Evolutionary conservation across 2,113 vertebrate species (phyloP).

Genomic region (Melanocharis versteri): DNA sequence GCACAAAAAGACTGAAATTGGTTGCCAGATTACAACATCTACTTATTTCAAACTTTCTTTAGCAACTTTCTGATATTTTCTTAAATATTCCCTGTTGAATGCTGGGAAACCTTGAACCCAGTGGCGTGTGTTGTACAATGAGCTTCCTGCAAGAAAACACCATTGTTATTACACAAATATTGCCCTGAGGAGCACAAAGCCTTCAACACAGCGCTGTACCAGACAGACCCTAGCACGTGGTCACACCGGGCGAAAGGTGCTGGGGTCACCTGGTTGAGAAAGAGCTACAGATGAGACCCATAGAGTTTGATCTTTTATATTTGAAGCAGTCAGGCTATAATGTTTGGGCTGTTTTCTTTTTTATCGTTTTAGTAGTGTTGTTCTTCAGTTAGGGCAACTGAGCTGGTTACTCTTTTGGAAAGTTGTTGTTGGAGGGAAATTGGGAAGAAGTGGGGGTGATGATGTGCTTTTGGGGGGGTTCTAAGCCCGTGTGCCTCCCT

Average conservation of each 20-base stretch:
- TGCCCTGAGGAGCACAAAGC: neutral
- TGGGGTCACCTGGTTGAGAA: neutral
- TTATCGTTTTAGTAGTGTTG: neutral
- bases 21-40: constrained; percentile 16
- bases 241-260: neutral
- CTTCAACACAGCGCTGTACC: neutral
- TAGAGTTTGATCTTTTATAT: neutral
- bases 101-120: neutral
- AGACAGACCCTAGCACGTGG: neutral
- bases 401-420: neutral
- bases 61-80: constrained; percentile 2
- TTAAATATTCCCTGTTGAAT: neutral
- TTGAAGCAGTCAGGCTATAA: neutral
- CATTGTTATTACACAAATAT: neutral
- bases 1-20: constrained; percentile 40
- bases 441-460: neutral
- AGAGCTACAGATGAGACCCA: neutral
- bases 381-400: neutral
- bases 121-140: neutral
- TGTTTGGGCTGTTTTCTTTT: neutral
- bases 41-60: constrained; percentile 31
- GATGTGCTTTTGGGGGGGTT: neutral
- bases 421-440: neutral
- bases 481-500: neutral
- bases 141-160: neutral